A percentile compares a stretch with the other conserved stretches of the same genome.
Conservation (phyloP, 1,140 invertebrate species). For the Zaprionus kolodkinae region DNA sequence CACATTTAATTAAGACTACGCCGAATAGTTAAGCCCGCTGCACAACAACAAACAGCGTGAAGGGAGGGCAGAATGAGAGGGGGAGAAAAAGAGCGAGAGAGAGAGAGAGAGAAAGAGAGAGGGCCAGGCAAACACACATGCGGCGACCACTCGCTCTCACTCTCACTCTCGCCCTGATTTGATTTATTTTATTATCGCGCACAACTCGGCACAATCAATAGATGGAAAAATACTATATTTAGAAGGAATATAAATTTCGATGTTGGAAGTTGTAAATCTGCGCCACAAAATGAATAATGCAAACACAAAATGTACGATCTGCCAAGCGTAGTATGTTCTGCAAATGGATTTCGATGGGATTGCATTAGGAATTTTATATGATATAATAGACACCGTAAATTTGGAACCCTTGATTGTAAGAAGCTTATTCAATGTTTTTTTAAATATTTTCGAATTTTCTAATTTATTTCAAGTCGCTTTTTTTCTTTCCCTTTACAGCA, state of each 20-base stretch:
- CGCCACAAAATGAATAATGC: constrained; percentile 74
- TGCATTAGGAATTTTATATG: constrained; percentile 38
- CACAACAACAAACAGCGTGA: constrained; percentile 35
- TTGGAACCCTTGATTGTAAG: neutral
- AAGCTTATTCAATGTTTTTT: too few species aligned
- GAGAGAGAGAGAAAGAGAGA: neutral
- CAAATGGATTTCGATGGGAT: constrained; percentile 42
- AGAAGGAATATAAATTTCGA: constrained; percentile 10
- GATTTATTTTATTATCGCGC: constrained; percentile 68
- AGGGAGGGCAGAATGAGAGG: neutral
- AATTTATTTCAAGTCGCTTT: neutral
- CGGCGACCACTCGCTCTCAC: neutral
- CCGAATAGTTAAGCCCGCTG: constrained; percentile 35
- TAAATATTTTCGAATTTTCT: neutral
- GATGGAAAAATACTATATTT: constrained; percentile 14
- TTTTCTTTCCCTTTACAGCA: neutral
- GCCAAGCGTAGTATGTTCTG: constrained; percentile 16
- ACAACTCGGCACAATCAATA: constrained; percentile 49
- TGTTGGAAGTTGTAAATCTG: constrained; percentile 71
- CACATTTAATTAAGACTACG: constrained; percentile 67
- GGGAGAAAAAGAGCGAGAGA: neutral
- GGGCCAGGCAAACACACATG: neutral
- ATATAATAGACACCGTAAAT: constrained; percentile 23
- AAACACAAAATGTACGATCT: constrained; percentile 20
- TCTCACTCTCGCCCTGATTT: constrained; percentile 46